Base-by-base conservation (phyloP, 92 coral and sea anemone species). In the Parazoanthus atlanticus region DNA sequence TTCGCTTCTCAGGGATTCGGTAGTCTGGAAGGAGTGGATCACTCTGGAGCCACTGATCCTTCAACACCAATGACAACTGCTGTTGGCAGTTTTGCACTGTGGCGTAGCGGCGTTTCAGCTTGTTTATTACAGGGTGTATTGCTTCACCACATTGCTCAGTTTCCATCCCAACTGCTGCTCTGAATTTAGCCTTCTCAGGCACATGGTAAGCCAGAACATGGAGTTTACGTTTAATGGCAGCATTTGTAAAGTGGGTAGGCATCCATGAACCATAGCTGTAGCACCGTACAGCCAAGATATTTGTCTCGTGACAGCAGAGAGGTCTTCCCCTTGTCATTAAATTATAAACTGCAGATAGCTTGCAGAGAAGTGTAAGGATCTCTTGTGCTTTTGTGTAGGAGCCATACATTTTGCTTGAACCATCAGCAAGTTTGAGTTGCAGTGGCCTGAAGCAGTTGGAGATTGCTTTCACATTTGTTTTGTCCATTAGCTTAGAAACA, bases 11-110 rank as follows among this genome's bases (percentile, higher is more conserved):
- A 31, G 40, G 76, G 76, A 71, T 17, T 7, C 76, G 32, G 76
- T 71, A 71, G 17, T 71, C 76, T 6, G 76, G 38, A 6, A 71
- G 81, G 36, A 41, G 17, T 40, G 81, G 64, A 47, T 78, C 58
- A 2, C 81, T 78, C 10, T 78, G 64, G 23, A 47, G 81, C 56
- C 81, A 78, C 28, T 78, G 64, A 46, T 78, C 58, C 21, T 52
- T 40, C 80, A 76, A 76, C 47, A 41, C n/a, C n/a, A 76, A 56
- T 7, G 80, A 76, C 80, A 76, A 28, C 32, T 76, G 56, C 80
- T 76, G 56, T 56, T 76, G 80, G 26, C 38, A 29, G 23, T 76
- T 76, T 41, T 76, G 80, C 64, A 78, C 65, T 8, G 81, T 46
- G 43, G 81, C 61, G 5, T 77, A 40, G 23, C 56, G 30, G 8